A percentile compares a stretch with the other conserved stretches of the same genome.
These are phyloP conservation scores for Hydrolagus colliei DNA, from an alignment of 2,797 vertebrate species.

Conservation along the genomic window DNA sequence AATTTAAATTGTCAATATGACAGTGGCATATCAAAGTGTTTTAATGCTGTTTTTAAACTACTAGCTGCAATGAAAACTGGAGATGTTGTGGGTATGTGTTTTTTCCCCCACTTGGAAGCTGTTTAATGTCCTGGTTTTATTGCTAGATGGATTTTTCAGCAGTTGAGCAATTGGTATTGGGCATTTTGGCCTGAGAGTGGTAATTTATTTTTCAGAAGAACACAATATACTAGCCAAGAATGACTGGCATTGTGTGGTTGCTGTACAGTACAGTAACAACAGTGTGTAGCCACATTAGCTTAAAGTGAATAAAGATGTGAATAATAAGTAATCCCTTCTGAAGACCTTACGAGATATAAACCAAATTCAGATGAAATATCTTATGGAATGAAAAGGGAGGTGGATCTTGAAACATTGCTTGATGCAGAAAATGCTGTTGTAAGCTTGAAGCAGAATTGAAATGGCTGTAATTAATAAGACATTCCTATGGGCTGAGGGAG, in stretches of 20 bases:
- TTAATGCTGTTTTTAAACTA: background rate
- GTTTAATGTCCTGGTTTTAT: background rate
- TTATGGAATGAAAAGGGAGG: background rate
- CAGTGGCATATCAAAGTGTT: background rate
- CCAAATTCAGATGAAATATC: background rate
- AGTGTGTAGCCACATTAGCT: background rate
- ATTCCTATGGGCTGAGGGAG: slow-evolving; percentile 6
- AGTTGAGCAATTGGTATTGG: too few relatives aligned
- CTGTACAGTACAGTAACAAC: too few relatives aligned
- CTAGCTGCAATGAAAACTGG: background rate
- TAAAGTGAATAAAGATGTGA: slow-evolving; percentile 14
- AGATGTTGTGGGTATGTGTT: background rate
- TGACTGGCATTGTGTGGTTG: background rate
- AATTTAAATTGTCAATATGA: background rate
- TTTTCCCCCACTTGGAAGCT: slow-evolving; percentile 3
- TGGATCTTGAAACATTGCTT: slow-evolving; percentile 5
- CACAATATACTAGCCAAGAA: background rate
- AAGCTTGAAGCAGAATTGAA: slow-evolving; percentile 1
- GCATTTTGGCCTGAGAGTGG: background rate
- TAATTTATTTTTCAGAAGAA: background rate
- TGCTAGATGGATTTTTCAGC: too few relatives aligned
- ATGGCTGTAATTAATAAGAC: background rate
- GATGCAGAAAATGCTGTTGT: background rate
- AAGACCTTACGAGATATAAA: slow-evolving; percentile 1
- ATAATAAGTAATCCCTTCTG: background rate